Evolutionary conservation across 2,113 vertebrate species (phyloP).

Genomic region (Donacobius atricapilla): DNA sequence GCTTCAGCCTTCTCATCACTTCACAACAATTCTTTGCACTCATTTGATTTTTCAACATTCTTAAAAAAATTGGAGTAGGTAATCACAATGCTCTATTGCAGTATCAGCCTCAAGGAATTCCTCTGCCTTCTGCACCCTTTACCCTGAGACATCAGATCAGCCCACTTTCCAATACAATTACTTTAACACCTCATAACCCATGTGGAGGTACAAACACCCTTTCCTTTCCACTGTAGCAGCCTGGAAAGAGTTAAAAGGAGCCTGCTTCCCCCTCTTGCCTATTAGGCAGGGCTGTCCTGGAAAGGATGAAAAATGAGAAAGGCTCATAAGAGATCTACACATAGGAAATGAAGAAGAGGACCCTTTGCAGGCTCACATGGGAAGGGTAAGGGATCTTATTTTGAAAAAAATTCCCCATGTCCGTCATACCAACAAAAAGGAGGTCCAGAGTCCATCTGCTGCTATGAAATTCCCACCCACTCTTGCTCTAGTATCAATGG

Average conservation of each 20-base stretch:
- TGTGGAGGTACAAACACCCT: fast-evolving
- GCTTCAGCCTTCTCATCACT: not conserved
- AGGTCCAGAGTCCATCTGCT: not conserved
- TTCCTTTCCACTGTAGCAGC: not conserved
- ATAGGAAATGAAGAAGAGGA: not conserved
- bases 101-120: not conserved
- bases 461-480: not conserved
- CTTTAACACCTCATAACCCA: not conserved
- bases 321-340: not conserved
- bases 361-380: not conserved
- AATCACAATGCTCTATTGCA: not conserved
- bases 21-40: not conserved
- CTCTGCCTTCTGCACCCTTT: not conserved
- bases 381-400: not conserved
- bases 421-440: not conserved
- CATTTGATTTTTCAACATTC: not conserved
- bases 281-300: not conserved
- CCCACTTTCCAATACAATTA: not conserved
- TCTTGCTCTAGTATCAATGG: not conserved
- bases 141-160: not conserved
- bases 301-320: not conserved
- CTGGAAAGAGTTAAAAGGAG: not conserved
- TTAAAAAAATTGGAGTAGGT: not conserved
- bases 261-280: not conserved
- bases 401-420: not conserved